Conservation (phyloP, 2,888 invertebrate species). For the Emmelina monodactyla region DNA sequence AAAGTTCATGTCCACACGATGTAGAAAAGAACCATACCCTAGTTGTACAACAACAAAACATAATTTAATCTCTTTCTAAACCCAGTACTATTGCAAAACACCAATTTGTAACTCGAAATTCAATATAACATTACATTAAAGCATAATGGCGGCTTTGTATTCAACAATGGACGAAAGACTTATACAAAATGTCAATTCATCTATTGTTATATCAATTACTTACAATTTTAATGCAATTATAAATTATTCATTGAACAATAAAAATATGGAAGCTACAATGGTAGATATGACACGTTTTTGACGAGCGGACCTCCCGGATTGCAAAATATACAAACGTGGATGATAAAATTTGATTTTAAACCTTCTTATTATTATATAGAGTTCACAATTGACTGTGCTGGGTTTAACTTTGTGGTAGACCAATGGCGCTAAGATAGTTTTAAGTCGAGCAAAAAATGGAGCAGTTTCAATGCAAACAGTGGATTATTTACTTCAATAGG, state of each 20-base stretch:
- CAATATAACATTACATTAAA: no score
- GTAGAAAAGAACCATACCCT: no score
- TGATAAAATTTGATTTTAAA: no score
- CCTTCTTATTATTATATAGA: constrained; percentile 3
- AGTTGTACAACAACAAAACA: no score
- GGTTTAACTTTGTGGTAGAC: neutral
- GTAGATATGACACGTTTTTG: constrained; percentile 48
- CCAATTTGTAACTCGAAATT: no score
- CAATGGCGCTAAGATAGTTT: neutral
- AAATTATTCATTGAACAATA: constrained; percentile 40
- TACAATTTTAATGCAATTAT: constrained; percentile 45
- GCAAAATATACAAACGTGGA: constrained; percentile 3
- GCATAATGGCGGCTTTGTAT: constrained; percentile 10
- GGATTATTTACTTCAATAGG: constrained; percentile 14
- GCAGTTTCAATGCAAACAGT: no score
- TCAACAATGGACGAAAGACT: constrained; percentile 13
- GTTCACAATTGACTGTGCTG: no score
- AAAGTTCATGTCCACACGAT: no score
- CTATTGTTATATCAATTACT: constrained; percentile 34
- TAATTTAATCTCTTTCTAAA: no score
- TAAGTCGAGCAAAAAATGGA: constrained; percentile 3
- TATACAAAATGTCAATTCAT: constrained; percentile 28
- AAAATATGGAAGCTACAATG: constrained; percentile 23
- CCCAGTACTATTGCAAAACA: no score
- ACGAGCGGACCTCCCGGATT: constrained; percentile 43